Evolutionary conservation across 2,113 vertebrate genomes (phyloP).

Genomic region (Syngnathus typhle): DNA sequence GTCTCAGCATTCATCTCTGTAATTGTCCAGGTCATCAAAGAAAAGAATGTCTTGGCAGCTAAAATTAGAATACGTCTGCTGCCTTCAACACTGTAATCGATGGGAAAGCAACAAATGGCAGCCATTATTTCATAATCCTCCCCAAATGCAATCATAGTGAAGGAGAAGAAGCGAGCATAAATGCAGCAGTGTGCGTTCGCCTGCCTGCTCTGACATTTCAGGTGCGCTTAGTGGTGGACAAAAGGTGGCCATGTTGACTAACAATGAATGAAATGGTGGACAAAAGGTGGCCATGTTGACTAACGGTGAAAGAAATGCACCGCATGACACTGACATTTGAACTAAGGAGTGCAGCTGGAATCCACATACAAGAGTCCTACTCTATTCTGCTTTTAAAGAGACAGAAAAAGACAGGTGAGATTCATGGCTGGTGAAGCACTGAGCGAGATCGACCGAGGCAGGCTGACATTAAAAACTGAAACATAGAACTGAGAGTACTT

Average conservation of each 20-base stretch:
- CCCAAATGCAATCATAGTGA: slow-evolving; percentile 14
- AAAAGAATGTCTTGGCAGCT: not conserved
- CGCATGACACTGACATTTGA: not conserved
- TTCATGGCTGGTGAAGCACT: not conserved
- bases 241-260: not conserved
- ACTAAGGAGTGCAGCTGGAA: not conserved
- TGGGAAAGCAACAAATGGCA: slow-evolving; percentile 1
- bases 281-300: not conserved
- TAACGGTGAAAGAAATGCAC: not conserved
- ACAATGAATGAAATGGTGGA: not conserved
- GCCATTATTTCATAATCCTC: slow-evolving; percentile 30
- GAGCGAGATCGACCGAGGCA: no score
- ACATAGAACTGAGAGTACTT: no score
- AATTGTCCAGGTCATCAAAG: not conserved
- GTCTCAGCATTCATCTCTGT: not conserved
- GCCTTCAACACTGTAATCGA: slow-evolving; percentile 2
- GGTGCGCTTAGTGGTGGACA: not conserved
- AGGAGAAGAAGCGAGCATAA: not conserved
- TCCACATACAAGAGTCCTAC: not conserved
- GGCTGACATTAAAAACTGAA: no score
- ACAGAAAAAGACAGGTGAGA: not conserved
- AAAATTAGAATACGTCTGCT: not conserved
- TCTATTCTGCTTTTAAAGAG: not conserved
- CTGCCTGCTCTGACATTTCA: slow-evolving; percentile 7
- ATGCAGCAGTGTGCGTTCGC: not conserved